A percentile compares a stretch with the other conserved stretches of the same genome.
phyloP scores from a whole-genome alignment of 2,888 invertebrate genomes.

The Himalopsyche tibetana region DNA sequence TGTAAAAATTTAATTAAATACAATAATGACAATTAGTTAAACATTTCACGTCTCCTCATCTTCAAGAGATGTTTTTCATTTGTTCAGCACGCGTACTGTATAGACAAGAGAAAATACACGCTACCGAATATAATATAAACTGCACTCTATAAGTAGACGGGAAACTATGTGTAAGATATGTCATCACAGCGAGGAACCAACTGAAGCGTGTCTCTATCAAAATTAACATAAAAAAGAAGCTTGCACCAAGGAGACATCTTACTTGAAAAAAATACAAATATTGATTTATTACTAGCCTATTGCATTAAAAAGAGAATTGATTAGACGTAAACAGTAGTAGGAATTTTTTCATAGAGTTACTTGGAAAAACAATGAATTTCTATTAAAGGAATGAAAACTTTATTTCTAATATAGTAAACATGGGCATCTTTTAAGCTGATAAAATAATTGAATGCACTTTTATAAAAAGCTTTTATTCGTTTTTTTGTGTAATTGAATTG shows the following conservation, averaged over 20 bases:
- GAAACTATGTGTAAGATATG: conserved; percentile 47
- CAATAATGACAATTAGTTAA: neutral
- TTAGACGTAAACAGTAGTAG: neutral
- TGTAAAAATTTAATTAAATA: too few species aligned
- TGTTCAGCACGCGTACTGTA: neutral
- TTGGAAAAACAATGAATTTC: too few species aligned
- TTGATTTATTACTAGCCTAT: conserved; percentile 15
- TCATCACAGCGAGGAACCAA: conserved; percentile 48
- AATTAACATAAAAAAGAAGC: conserved; percentile 53
- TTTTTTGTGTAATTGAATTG: too few species aligned
- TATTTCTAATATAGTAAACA: too few species aligned
- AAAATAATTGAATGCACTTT: too few species aligned
- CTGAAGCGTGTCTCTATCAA: conserved; percentile 49
- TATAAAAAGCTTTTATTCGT: too few species aligned
- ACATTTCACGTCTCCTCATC: conserved; percentile 5
- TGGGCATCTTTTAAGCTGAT: too few species aligned
- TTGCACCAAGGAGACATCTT: conserved; percentile 17
- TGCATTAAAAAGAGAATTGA: neutral
- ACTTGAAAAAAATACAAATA: conserved; percentile 22
- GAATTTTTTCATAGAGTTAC: too few species aligned
- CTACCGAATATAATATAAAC: neutral
- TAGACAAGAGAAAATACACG: neutral
- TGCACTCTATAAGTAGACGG: neutral
- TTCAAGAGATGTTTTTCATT: neutral
- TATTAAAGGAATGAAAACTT: too few species aligned